Evolutionary conservation across 2,113 vertebrate genomes (phyloP).

Genomic region (Malurus elegans): DNA sequence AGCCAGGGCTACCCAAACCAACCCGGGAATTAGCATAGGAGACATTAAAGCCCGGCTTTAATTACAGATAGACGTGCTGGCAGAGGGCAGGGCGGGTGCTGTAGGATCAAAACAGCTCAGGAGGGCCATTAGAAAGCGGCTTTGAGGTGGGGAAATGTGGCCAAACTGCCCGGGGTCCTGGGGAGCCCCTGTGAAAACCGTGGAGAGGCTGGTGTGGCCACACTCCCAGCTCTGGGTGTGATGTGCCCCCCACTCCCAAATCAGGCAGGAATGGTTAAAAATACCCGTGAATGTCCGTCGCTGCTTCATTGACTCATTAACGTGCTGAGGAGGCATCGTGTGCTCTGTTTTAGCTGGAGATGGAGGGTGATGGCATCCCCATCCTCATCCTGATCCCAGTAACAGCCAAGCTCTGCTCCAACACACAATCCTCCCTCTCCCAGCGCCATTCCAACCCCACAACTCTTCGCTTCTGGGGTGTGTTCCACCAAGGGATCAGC

Average conservation of each 20-base stretch:
- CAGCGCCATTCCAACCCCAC: background rate
- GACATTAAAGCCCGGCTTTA: conserved; percentile 54
- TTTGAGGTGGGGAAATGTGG: background rate
- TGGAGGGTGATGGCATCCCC: fast-evolving
- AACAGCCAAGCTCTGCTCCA: background rate
- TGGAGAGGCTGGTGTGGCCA: background rate
- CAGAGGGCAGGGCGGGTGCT: conserved; percentile 29
- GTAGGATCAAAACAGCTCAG: conserved; percentile 29
- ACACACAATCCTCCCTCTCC: background rate
- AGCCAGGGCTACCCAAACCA: conserved; percentile 17
- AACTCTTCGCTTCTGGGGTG: background rate
- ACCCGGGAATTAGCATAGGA: conserved; percentile 35
- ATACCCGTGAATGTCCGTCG: background rate
- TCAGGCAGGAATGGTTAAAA: background rate
- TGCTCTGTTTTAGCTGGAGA: fast-evolving
- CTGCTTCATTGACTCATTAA: background rate
- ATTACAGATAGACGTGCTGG: conserved; percentile 19
- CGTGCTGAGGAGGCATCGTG: background rate
- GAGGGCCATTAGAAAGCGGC: background rate
- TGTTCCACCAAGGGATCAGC: background rate
- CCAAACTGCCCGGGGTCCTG: background rate
- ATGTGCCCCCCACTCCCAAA: fast-evolving
- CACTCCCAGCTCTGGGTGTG: background rate
- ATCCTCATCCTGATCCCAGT: fast-evolving
- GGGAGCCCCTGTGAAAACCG: background rate